Evolutionary conservation across 2,888 invertebrate species (phyloP).

Genomic region (Eurois occulta): DNA sequence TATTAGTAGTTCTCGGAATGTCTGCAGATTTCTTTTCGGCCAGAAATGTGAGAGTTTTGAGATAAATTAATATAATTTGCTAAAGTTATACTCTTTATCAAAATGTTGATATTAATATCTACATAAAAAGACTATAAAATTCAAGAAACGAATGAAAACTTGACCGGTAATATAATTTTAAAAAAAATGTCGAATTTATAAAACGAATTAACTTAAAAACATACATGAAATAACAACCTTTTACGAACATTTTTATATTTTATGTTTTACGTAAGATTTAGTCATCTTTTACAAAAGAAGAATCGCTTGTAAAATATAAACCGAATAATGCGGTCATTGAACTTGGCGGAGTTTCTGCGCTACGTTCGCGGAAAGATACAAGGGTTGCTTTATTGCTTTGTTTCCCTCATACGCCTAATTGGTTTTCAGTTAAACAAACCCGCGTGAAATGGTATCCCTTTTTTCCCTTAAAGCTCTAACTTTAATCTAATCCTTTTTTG

Average conservation of each 20-base stretch:
- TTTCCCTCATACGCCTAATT: constrained; percentile 22
- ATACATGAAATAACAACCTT: background rate
- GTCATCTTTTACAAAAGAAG: background rate
- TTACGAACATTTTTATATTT: background rate
- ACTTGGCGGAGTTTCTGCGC: background rate
- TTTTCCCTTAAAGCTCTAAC: background rate
- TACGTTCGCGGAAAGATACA: background rate
- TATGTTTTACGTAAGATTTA: background rate
- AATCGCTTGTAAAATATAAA: background rate
- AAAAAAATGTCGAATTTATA: background rate
- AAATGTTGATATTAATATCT: no score
- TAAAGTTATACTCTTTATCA: no score
- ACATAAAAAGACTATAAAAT: no score
- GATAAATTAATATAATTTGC: no score
- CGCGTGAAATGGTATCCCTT: background rate
- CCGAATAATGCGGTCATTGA: background rate
- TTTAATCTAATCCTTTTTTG: background rate
- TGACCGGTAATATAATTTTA: no score
- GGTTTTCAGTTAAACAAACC: constrained; percentile 29
- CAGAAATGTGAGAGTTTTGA: no score
- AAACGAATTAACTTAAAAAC: background rate
- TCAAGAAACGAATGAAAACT: no score
- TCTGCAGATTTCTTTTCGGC: background rate
- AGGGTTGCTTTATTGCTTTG: constrained; percentile 12
- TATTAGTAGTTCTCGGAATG: background rate